A percentile compares a stretch with the other conserved stretches of the same genome.
Evolutionary conservation across 2,797 vertebrate species (phyloP).

Genomic region (Chloroceryle inda): DNA sequence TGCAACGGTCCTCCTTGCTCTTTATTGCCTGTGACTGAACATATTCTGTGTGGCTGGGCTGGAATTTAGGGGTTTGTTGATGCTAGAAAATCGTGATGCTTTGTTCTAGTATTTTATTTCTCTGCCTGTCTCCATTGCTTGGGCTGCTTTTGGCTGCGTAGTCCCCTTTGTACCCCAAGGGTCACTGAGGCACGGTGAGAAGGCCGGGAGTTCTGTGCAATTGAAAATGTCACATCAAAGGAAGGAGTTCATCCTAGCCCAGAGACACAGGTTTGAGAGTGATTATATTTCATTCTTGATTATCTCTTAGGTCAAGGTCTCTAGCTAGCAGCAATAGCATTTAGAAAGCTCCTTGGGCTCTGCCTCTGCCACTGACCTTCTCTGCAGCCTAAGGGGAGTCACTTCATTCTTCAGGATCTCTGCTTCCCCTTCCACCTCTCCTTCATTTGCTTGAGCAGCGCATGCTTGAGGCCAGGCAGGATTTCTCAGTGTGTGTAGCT

Average conservation of each 20-base stretch:
- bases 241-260: background rate
- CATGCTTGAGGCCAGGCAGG: slow-evolving; percentile 3
- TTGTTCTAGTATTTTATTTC: background rate
- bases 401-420: background rate
- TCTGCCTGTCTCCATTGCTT: background rate
- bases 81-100: background rate
- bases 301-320: slow-evolving; percentile 4
- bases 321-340: background rate
- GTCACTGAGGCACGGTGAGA: background rate
- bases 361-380: slow-evolving; percentile 42
- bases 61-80: background rate
- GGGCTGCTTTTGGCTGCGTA: background rate
- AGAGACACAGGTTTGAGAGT: background rate
- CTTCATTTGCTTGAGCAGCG: background rate
- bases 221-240: slow-evolving; percentile 57
- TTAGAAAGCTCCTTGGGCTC: slow-evolving; percentile 37
- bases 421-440: slow-evolving; percentile 24
- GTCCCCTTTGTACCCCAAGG: background rate
- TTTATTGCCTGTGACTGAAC: background rate
- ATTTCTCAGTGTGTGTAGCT: background rate
- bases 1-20: fast-evolving
- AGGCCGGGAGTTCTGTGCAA: background rate
- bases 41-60: background rate
- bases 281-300: background rate
- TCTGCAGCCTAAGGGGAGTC: slow-evolving; percentile 37